Evolutionary conservation across 2,888 invertebrate genomes (phyloP).

Genomic region (Agrotis exclamationis): DNA sequence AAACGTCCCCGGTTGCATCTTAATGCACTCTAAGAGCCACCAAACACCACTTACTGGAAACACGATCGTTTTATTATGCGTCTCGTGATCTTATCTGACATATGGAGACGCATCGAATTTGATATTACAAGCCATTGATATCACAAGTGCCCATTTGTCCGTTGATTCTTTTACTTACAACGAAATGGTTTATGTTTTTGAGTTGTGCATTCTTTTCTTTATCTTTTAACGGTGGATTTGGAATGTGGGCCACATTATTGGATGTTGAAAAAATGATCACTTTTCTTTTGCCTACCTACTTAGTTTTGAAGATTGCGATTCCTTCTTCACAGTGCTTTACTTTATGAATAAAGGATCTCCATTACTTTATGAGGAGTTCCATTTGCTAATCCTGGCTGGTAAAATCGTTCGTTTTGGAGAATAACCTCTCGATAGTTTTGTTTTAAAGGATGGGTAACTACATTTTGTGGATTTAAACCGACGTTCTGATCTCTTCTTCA

Average conservation of each 20-base stretch:
- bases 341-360: not conserved
- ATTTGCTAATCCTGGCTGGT: slow-evolving; percentile 2
- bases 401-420: too few relatives aligned
- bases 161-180: slow-evolving; percentile 46
- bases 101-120: slow-evolving; percentile 64
- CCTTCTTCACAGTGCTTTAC: not conserved
- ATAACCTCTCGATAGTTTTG: too few relatives aligned
- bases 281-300: not conserved
- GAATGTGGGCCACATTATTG: slow-evolving; percentile 6
- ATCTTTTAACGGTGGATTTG: slow-evolving; percentile 28
- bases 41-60: slow-evolving; percentile 76
- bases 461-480: not conserved
- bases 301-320: not conserved
- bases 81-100: slow-evolving; percentile 72
- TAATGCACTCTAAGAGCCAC: slow-evolving; percentile 71
- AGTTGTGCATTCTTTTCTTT: slow-evolving; percentile 36
- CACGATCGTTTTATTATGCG: slow-evolving; percentile 80
- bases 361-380: not conserved
- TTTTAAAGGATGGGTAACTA: not conserved
- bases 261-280: not conserved
- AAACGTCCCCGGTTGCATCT: slow-evolving; percentile 73
- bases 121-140: slow-evolving; percentile 58
- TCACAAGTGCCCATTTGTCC: slow-evolving; percentile 44
- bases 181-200: slow-evolving; percentile 23
- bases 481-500: not conserved